phyloP scores from a whole-genome alignment of 2,888 invertebrate species.

The Macaria liturata region DNA sequence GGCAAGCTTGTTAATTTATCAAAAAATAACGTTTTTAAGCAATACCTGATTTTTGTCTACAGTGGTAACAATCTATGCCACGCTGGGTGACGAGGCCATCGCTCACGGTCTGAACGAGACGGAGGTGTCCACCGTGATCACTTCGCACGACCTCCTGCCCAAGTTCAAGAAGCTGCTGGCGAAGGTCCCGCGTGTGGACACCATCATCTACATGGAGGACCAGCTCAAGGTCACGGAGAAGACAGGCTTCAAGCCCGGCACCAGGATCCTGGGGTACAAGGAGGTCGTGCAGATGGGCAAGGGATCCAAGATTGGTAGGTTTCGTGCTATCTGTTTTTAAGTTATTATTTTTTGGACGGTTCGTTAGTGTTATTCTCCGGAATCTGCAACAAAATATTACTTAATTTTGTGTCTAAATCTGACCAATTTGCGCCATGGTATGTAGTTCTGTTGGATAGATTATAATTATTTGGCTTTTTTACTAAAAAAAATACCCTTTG shows the following conservation, averaged over 20 bases:
- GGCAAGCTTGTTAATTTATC: too few relatives aligned
- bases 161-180: constrained; percentile 92
- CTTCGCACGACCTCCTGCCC: constrained; percentile 94
- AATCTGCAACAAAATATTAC: too few relatives aligned
- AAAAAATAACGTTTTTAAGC: too few relatives aligned
- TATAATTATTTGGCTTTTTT: too few relatives aligned
- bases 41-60: constrained; percentile 38
- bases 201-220: constrained; percentile 94
- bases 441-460: too few relatives aligned
- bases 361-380: too few relatives aligned
- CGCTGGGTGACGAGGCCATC: constrained; percentile 97
- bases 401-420: too few relatives aligned
- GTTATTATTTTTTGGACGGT: too few relatives aligned
- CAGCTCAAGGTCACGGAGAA: constrained; percentile 89
- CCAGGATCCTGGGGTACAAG: constrained; percentile 89
- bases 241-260: constrained; percentile 87
- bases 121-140: constrained; percentile 96
- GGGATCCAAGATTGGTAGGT: constrained; percentile 65
- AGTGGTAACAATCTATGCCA: constrained; percentile 98
- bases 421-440: too few relatives aligned
- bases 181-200: constrained; percentile 89
- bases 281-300: constrained; percentile 77
- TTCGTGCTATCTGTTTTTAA: too few relatives aligned
- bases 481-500: too few relatives aligned
- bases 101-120: constrained; percentile 98